Base-by-base conservation (phyloP, 1,140 invertebrate species). In the Metopolophium dirhodum region DNA sequence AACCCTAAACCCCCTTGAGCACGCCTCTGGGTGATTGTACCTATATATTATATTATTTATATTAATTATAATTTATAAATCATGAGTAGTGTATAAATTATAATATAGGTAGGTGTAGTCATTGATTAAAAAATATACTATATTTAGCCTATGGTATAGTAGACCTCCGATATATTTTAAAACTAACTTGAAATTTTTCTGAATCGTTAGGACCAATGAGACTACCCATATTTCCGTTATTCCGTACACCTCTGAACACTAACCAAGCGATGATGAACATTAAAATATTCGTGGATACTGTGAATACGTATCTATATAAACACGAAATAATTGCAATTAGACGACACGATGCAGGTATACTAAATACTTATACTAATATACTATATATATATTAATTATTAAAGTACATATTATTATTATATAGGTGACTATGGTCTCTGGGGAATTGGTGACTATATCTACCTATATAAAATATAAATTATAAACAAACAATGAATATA, bases 231-330 rank as follows among this genome's bases (percentile, higher is more conserved):
- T 68, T 49, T 11, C 54, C 37, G 14, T 68, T 93, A 37, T 96
- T 95, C 94, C 95, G 95, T 95, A 96, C 95, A 88, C 96, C 95
- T 94, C 96, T 95, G 94, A 97, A 95, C 94, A 97, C 96, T 35
- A 97, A 95, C 96, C 97, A 98, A 1, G 97, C 97, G 77, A 98
- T 96, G 30, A 97, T 94, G 95, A 98, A 98, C 3, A 98, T 97
- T 77, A 96, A 95, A 37, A 98, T 96, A 94, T 97, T 98, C 26
- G 97, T 97, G 90, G 96, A 96, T 37, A 98, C 97, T 94, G 98
- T 98, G 94, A 97, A 97, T 93, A 97, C 97, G 95, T 98, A 98
- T 95, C 98, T 97, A 95, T 97, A 95, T 92, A 95, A 87, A 94
- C 94, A 94, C 93, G 94, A 35, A 95, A 93, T 87, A n/a, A n/a